Percentiles rank a stretch among this genome's conserved stretches.
These are phyloP conservation scores for Mimas tiliae DNA, from an alignment of 2,888 invertebrate species.

Conservation along the genomic window DNA sequence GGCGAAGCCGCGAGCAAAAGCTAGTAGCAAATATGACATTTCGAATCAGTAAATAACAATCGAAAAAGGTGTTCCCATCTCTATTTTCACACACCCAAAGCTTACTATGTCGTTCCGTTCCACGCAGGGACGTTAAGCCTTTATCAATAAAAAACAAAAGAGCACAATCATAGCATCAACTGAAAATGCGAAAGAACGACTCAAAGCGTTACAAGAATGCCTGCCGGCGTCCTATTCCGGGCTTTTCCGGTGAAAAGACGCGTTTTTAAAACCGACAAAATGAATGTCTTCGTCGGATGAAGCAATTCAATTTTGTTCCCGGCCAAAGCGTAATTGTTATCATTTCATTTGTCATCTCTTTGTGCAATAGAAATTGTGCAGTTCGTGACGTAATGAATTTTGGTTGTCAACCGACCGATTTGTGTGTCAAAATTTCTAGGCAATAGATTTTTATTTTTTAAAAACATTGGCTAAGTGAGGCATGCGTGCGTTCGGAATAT, in stretches of 20 bases:
- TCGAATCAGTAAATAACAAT: too few species aligned
- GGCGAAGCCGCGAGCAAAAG: too few species aligned
- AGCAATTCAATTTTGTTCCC: constrained; percentile 46
- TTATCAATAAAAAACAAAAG: constrained; percentile 29
- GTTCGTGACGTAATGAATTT: constrained; percentile 17
- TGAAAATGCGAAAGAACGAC: constrained; percentile 32
- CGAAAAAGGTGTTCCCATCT: not conserved
- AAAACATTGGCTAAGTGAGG: too few species aligned
- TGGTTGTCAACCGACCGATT: not conserved
- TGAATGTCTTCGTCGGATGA: constrained; percentile 42
- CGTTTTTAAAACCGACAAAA: constrained; percentile 47
- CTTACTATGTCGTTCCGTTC: not conserved
- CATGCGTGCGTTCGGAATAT: too few species aligned
- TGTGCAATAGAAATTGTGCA: constrained; percentile 45
- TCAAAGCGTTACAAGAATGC: constrained; percentile 36
- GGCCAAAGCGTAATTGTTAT: constrained; percentile 50
- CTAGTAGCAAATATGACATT: too few species aligned
- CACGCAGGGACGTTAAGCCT: constrained; percentile 22
- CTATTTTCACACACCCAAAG: not conserved
- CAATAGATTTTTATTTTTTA: not conserved
- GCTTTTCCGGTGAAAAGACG: constrained; percentile 41
- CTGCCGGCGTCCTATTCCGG: constrained; percentile 35
- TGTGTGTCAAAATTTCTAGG: not conserved
- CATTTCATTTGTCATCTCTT: constrained; percentile 49
- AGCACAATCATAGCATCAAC: constrained; percentile 28